Evolutionary conservation across 2,797 vertebrate species (phyloP).

Genomic region (Phylloscopus collybita): DNA sequence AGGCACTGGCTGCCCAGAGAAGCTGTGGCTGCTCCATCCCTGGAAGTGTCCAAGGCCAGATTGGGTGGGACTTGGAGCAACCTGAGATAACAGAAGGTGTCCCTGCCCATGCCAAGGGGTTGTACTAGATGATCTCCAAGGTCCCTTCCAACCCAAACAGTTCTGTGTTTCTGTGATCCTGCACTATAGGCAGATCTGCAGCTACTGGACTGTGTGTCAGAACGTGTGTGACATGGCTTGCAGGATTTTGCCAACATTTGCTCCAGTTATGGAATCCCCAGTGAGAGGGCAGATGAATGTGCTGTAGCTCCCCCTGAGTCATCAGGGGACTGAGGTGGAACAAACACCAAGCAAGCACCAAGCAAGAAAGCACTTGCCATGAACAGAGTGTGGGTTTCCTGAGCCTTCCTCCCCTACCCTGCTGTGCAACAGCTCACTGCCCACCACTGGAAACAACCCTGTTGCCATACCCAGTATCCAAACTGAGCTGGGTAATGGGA

Average conservation of each 20-base stretch:
- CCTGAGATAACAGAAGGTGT: not conserved
- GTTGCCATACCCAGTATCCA: not conserved
- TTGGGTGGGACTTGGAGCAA: not conserved
- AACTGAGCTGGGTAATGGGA: fast-evolving
- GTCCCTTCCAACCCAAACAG: not conserved
- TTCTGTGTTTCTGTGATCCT: not conserved
- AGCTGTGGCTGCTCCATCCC: not conserved
- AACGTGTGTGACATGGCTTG: not conserved
- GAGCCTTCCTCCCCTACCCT: not conserved
- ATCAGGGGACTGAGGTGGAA: not conserved
- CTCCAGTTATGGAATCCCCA: not conserved
- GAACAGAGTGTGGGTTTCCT: not conserved
- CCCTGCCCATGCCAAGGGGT: not conserved
- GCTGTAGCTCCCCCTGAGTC: not conserved
- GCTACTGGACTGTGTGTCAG: not conserved
- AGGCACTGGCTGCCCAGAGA: not conserved
- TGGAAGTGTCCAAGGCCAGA: not conserved
- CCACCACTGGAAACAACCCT: not conserved
- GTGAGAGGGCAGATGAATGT: not conserved
- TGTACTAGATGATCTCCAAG: not conserved
- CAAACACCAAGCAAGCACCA: not conserved
- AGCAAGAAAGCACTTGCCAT: not conserved
- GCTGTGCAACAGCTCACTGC: not conserved
- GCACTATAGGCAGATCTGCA: not conserved
- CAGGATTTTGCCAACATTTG: not conserved